These are phyloP conservation scores for Diarsia dahlii DNA, from an alignment of 2,888 invertebrate genomes.

Conservation along the genomic window DNA sequence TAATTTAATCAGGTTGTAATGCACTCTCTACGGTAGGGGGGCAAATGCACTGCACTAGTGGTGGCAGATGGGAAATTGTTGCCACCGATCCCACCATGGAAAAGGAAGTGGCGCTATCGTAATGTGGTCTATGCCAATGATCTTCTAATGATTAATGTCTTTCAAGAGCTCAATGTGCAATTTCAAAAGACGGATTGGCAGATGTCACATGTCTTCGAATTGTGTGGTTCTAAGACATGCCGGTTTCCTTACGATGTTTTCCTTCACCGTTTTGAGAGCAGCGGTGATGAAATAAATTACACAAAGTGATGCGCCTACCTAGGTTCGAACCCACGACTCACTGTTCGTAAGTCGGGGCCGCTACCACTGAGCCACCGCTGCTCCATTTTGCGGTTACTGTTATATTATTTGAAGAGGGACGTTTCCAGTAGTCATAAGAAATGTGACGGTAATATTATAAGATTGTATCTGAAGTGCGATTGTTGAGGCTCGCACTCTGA, in stretches of 20 bases:
- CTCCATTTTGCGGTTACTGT: not conserved
- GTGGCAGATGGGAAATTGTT: not conserved
- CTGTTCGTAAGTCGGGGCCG: no score
- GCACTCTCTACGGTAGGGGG: not conserved
- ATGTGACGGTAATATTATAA: conserved; percentile 66
- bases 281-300: no score
- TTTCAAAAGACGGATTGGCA: no score
- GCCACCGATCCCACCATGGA: not conserved
- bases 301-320: not conserved
- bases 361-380: no score
- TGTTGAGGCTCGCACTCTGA: conserved; percentile 73
- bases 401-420: not conserved
- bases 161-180: not conserved
- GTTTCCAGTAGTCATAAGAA: conserved; percentile 33
- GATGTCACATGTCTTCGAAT: no score
- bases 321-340: no score
- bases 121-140: no score
- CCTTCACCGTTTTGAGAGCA: no score
- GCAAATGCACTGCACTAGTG: not conserved
- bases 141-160: not conserved
- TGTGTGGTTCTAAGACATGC: no score
- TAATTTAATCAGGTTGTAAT: not conserved
- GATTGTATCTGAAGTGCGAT: conserved; percentile 77
- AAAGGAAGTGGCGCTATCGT: no score
- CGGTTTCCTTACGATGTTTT: no score